phyloP scores from a whole-genome alignment of 2,113 vertebrate species.

The Echinops telfairi region DNA sequence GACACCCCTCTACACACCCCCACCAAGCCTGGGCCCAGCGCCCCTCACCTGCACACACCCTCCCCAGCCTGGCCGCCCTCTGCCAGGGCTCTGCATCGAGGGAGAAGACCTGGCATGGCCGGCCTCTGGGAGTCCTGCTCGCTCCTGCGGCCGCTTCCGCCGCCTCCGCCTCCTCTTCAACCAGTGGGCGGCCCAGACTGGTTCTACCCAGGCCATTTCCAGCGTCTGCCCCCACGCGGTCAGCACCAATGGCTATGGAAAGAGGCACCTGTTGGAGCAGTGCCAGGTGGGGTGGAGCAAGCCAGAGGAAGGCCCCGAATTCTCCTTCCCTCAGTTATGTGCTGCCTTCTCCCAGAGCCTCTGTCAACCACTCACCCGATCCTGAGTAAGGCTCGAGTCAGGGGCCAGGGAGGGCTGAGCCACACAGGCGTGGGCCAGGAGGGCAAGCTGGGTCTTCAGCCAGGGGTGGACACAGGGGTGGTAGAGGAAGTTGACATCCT shows the following conservation, averaged over 20 bases:
- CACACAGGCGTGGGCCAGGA: slow-evolving; percentile 86
- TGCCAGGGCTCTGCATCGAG: neutral
- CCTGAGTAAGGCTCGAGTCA: slow-evolving; percentile 84
- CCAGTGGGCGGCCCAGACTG: slow-evolving; percentile 87
- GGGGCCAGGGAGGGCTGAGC: slow-evolving; percentile 85
- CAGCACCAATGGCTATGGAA: slow-evolving; percentile 88
- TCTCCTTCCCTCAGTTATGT: slow-evolving; percentile 1
- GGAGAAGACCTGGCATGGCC: neutral
- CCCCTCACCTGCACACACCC: slow-evolving; percentile 74
- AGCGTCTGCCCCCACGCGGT: slow-evolving; percentile 89
- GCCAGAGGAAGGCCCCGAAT: neutral
- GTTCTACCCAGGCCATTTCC: slow-evolving; percentile 88
- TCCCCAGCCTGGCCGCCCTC: slow-evolving; percentile 36
- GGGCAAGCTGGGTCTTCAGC: slow-evolving; percentile 84
- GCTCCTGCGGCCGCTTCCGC: neutral
- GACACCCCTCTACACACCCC: neutral
- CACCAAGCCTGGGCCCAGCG: neutral
- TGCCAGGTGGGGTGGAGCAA: neutral
- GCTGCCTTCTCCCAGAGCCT: neutral
- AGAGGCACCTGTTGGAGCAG: neutral
- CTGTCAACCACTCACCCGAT: slow-evolving; percentile 84
- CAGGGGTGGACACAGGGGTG: slow-evolving; percentile 88
- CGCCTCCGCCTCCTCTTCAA: slow-evolving; percentile 76
- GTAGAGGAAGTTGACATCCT: slow-evolving; percentile 86
- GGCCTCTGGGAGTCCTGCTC: slow-evolving; percentile 4